Conservation (phyloP, 1,140 invertebrate species). For the Amphibalanus amphitrite region DNA sequence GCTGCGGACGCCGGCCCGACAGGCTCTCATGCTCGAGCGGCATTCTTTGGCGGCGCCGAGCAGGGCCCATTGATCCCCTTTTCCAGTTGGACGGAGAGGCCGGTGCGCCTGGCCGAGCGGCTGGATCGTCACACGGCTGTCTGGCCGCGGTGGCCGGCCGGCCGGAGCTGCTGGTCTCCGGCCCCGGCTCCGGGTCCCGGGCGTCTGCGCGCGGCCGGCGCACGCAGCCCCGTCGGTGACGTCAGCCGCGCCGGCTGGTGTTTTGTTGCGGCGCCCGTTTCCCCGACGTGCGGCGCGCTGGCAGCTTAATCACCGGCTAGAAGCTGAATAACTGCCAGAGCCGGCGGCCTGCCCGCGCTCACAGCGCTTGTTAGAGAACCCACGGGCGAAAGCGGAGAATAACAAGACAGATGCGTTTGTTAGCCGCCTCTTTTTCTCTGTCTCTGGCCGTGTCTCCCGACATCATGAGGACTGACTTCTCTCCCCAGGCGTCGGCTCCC, state of each 20-base stretch:
- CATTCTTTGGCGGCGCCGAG: too few relatives aligned
- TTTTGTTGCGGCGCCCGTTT: background rate
- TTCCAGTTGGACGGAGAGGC: too few relatives aligned
- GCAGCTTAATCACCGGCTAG: background rate
- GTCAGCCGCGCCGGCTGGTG: background rate
- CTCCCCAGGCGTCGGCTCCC: background rate
- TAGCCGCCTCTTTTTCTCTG: background rate
- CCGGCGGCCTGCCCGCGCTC: background rate
- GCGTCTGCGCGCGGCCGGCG: too few relatives aligned
- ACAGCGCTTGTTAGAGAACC: background rate
- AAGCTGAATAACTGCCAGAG: background rate
- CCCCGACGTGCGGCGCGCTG: background rate
- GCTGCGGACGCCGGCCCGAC: too few relatives aligned
- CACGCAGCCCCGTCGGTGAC: background rate
- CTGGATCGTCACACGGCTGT: too few relatives aligned
- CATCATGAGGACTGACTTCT: background rate
- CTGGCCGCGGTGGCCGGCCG: too few relatives aligned
- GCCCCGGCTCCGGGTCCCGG: too few relatives aligned
- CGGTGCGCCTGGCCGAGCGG: too few relatives aligned
- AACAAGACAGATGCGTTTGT: background rate
- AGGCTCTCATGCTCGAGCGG: too few relatives aligned
- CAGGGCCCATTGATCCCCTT: too few relatives aligned
- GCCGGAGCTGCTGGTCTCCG: too few relatives aligned
- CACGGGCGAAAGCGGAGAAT: background rate
- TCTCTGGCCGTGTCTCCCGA: background rate